phyloP scores from a whole-genome alignment of 2,888 invertebrate species.

The Nemotelus pantherinus region DNA sequence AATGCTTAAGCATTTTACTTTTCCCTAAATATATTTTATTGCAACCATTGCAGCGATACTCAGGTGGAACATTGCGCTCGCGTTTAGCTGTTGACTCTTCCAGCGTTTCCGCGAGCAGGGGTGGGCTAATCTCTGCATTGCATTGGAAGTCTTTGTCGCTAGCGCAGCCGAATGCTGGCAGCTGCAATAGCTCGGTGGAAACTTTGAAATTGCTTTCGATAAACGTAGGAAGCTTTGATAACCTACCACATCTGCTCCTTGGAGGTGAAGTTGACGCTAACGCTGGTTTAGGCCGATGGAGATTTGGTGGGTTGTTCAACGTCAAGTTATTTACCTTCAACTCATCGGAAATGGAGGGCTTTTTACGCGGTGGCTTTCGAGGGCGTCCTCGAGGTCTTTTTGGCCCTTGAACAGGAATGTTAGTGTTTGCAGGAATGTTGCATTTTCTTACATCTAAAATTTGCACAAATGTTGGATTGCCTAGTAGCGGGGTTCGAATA shows the following conservation, averaged over 20 bases:
- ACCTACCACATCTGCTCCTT: conserved; percentile 44
- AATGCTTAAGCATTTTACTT: conserved; percentile 59
- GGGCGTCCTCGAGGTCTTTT: conserved; percentile 27
- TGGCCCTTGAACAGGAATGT: not conserved
- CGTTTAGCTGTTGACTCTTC: conserved; percentile 20
- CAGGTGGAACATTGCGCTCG: conserved; percentile 57
- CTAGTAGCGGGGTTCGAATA: not conserved
- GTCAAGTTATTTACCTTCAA: not conserved
- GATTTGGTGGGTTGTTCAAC: not conserved
- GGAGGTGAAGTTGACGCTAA: not conserved
- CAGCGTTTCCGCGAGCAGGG: not conserved
- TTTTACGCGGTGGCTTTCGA: conserved; percentile 9
- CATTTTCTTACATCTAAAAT: not conserved
- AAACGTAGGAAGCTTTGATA: conserved; percentile 42
- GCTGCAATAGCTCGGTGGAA: not conserved
- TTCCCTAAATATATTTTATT: conserved; percentile 62
- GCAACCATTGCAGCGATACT: conserved; percentile 61
- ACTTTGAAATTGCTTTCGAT: conserved; percentile 38
- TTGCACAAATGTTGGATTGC: conserved; percentile 33
- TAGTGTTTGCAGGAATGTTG: not conserved
- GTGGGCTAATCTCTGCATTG: not conserved
- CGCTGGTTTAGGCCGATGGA: not conserved
- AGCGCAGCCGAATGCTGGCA: not conserved
- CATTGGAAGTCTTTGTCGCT: conserved; percentile 42
- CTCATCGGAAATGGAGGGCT: conserved; percentile 4